Conservation (phyloP, 2,113 vertebrate species). For the Apeltes quadracus region DNA sequence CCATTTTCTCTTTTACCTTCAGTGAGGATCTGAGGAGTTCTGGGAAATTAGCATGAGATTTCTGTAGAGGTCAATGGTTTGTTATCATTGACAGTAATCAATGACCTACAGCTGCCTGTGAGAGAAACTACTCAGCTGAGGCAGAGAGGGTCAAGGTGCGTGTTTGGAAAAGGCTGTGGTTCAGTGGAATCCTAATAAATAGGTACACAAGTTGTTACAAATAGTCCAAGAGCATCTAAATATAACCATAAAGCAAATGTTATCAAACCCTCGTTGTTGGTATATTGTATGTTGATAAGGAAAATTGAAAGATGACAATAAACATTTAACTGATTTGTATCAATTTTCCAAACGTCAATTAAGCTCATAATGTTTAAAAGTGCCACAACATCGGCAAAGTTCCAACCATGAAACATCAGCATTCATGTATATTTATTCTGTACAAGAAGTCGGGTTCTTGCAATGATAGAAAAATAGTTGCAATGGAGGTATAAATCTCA, state of each 20-base stretch:
- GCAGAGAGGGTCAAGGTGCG: neutral
- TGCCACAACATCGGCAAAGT: neutral
- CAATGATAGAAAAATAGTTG: slow-evolving; percentile 1
- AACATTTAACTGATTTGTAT: neutral
- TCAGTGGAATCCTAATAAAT: neutral
- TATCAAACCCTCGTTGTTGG: neutral
- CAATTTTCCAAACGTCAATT: neutral
- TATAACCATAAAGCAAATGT: neutral
- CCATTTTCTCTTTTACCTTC: neutral
- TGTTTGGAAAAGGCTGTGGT: neutral
- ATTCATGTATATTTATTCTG: neutral
- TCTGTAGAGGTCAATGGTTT: neutral
- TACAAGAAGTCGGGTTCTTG: neutral
- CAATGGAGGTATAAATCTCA: neutral
- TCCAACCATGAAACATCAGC: neutral
- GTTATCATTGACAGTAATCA: neutral
- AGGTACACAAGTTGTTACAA: neutral
- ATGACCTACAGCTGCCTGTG: neutral
- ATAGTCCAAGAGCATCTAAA: neutral
- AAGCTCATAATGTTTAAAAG: neutral
- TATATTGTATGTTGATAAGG: neutral
- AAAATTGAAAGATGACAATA: neutral
- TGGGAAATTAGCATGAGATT: neutral
- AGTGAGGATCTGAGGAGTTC: neutral
- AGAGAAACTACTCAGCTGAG: neutral